Evolutionary conservation across 2,113 vertebrate genomes (phyloP), one percentile per base, ranked within the genome.

Genomic region (Tragulus kanchil): DNA sequence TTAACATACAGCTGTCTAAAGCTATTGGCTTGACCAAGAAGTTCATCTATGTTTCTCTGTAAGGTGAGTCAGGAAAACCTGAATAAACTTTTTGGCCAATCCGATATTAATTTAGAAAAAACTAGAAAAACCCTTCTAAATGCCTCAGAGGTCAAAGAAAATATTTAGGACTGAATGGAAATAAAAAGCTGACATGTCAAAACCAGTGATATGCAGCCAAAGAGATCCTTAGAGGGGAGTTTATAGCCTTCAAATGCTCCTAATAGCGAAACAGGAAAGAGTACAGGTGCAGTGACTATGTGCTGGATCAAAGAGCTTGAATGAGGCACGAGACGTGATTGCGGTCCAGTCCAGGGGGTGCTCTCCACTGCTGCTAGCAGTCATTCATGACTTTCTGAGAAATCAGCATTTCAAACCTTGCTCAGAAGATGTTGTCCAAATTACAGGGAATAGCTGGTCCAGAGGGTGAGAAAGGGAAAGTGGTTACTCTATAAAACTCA

Each of bases 361-460:
- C 19, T 45, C 11, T 62, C 58, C 69, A 56, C 58, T 58, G 85
- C 31, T n/a, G 6, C 25, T 11, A 12, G 48, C 12, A 48, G 31
- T n/a, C 69, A 92, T 93, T 97, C 93, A 92, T 96, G 87, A 94
- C 81, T 97, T 97, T 93, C 54, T 98, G 97, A 89, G 90, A 98
- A 96, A 78, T 97, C 81, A 95, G 88, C 73, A 94, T 98, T 97
- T 97, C 90, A 97, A 82, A 95, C 95, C 71, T 94, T 94, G 85
- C 95, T 95, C 3, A 13, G 93, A 98, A 97, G 96, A 90, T 86
- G 62, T 96, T 97, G 90, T 94, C 93, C 84, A 48, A 81, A 92
- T 96, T 96, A 58, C 90, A 97, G 97, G 97, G 50, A 98, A 97
- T 86, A 97, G 92, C 94, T 97, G 93, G 89, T 95, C 93, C 83